Evolutionary conservation across 2,113 vertebrate genomes (phyloP).

Genomic region (Chaetodon trifascialis): DNA sequence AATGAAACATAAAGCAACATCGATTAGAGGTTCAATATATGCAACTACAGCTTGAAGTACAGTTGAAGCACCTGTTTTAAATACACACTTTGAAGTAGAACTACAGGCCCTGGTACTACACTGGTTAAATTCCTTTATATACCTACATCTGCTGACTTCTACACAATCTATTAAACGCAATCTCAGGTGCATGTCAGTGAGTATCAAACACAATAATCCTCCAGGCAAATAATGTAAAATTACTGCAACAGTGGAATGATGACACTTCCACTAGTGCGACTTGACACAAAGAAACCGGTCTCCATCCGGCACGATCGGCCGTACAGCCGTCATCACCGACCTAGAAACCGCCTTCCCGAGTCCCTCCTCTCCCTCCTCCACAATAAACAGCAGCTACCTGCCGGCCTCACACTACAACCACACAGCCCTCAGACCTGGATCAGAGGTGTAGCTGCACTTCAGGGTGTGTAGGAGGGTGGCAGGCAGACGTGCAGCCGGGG

Average conservation of each 20-base stretch:
- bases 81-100: background rate
- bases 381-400: background rate
- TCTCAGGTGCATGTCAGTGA: background rate
- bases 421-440: background rate
- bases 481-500: conserved; percentile 34
- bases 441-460: conserved; percentile 13
- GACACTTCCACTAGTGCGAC: conserved; percentile 63
- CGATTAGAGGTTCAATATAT: background rate
- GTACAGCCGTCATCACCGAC: conserved; percentile 45
- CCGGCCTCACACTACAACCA: background rate
- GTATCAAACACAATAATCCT: background rate
- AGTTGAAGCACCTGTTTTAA: background rate
- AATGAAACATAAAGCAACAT: background rate
- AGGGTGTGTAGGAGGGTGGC: conserved; percentile 49
- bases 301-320: conserved; percentile 52
- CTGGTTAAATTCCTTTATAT: background rate
- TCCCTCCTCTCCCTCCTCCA: conserved; percentile 21
- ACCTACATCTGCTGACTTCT: background rate
- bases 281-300: conserved; percentile 81
- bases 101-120: background rate
- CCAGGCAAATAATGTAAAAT: background rate
- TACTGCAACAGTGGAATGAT: conserved; percentile 19
- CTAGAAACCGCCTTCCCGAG: conserved; percentile 45
- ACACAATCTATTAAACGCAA: background rate
- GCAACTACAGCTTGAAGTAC: background rate